A percentile compares a stretch with the other conserved stretches of the same genome.
These are phyloP conservation scores for Drosophila borborema DNA, from an alignment of 2,888 invertebrate species.

Conservation along the genomic window DNA sequence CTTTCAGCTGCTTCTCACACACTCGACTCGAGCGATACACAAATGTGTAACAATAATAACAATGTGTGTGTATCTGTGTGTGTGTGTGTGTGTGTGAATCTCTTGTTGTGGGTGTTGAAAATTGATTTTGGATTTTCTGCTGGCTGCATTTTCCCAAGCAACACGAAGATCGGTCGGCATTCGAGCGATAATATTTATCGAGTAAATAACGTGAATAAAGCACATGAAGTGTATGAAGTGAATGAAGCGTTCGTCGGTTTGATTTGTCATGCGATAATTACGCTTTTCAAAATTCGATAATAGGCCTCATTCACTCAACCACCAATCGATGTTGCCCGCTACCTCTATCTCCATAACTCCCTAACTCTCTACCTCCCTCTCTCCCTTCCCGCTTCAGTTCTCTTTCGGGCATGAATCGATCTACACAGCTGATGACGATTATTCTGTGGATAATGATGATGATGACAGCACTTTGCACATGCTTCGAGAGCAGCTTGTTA, in stretches of 20 bases:
- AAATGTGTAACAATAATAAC: slow-evolving; percentile 56
- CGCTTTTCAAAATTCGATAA: slow-evolving; percentile 77
- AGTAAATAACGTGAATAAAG: slow-evolving; percentile 64
- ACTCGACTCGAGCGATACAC: slow-evolving; percentile 26
- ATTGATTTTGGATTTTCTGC: slow-evolving; percentile 21
- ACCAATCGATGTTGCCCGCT: slow-evolving; percentile 40
- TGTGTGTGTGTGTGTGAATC: slow-evolving; percentile 4
- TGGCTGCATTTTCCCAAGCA: slow-evolving; percentile 49
- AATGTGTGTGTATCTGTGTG: slow-evolving; percentile 12
- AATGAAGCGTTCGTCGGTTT: slow-evolving; percentile 53
- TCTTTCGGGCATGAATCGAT: slow-evolving; percentile 8
- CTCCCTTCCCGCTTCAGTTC: background rate
- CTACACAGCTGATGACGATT: slow-evolving; percentile 27
- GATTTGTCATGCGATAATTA: slow-evolving; percentile 80
- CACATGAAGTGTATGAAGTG: slow-evolving; percentile 10
- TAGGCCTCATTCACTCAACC: slow-evolving; percentile 69
- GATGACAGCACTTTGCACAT: slow-evolving; percentile 46
- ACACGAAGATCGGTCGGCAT: slow-evolving; percentile 30
- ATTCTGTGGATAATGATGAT: slow-evolving; percentile 29
- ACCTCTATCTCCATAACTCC: background rate
- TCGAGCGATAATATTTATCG: slow-evolving; percentile 70
- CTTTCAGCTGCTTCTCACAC: slow-evolving; percentile 44
- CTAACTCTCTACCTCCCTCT: background rate
- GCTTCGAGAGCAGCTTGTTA: slow-evolving; percentile 56
- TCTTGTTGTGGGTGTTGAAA: slow-evolving; percentile 53